A percentile compares a stretch with the other conserved stretches of the same genome.
Conservation (phyloP, 2,888 invertebrate species). For the Drosophila stalkeri region DNA sequence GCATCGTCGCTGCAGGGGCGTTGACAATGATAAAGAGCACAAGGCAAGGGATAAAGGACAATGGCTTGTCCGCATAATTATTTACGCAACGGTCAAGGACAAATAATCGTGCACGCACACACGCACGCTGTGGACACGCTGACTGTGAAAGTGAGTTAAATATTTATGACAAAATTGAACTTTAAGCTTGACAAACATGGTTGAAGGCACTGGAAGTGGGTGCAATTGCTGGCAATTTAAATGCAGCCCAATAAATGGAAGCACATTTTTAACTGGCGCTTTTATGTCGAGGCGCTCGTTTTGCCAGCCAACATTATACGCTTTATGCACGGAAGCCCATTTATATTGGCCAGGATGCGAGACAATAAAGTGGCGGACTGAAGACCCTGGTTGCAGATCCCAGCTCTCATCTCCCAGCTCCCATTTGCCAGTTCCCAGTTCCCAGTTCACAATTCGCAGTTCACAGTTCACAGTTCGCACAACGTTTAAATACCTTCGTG, state of each 20-base stretch:
- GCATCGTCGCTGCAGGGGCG: slow-evolving; percentile 43
- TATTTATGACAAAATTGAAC: slow-evolving; percentile 64
- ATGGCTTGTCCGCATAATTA: slow-evolving; percentile 41
- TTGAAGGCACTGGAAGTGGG: neutral
- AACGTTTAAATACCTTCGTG: slow-evolving; percentile 76
- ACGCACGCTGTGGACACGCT: neutral
- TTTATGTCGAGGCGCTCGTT: slow-evolving; percentile 56
- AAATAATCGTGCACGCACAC: neutral
- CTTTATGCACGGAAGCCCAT: slow-evolving; percentile 79
- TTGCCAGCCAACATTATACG: slow-evolving; percentile 55
- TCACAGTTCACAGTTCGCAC: slow-evolving; percentile 41
- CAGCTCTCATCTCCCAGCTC: slow-evolving; percentile 16
- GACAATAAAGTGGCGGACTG: slow-evolving; percentile 60
- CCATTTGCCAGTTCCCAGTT: slow-evolving; percentile 27
- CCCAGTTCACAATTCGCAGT: slow-evolving; percentile 23
- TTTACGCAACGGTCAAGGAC: slow-evolving; percentile 66
- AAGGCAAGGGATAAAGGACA: slow-evolving; percentile 29
- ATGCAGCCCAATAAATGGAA: slow-evolving; percentile 69
- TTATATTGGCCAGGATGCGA: slow-evolving; percentile 55
- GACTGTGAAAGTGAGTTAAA: slow-evolving; percentile 38
- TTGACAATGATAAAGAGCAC: slow-evolving; percentile 30
- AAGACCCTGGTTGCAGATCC: slow-evolving; percentile 47
- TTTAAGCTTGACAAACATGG: slow-evolving; percentile 32
- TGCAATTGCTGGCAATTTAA: slow-evolving; percentile 62
- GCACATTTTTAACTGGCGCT: slow-evolving; percentile 64